Percentiles rank a stretch among this genome's conserved stretches.
These are phyloP conservation scores for Heliconius hermathena DNA, from an alignment of 1,140 invertebrate species.

Conservation along the genomic window DNA sequence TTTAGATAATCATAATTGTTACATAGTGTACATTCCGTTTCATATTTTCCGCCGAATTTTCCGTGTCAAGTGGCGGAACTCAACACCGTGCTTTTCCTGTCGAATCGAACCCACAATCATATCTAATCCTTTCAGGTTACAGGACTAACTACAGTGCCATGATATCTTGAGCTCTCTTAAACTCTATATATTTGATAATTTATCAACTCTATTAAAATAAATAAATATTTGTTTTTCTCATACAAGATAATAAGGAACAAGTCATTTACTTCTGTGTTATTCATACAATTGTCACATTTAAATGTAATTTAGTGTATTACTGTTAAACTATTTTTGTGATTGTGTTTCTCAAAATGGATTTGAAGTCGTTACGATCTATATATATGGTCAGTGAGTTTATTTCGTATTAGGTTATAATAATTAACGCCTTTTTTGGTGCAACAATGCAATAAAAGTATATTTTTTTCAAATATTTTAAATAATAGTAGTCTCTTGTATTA, in stretches of 20 bases:
- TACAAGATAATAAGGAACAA: slow-evolving; percentile 12
- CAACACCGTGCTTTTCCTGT: too few relatives aligned
- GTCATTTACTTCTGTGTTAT: neutral
- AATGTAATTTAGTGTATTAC: neutral
- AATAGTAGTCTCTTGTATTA: too few relatives aligned
- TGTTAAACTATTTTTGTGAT: neutral
- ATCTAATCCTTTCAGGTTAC: too few relatives aligned
- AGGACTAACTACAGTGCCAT: too few relatives aligned
- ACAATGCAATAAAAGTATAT: too few relatives aligned
- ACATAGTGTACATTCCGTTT: too few relatives aligned
- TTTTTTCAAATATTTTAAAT: too few relatives aligned
- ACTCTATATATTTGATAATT: neutral
- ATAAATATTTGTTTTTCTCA: slow-evolving; percentile 15
- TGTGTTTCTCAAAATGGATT: slow-evolving; percentile 20
- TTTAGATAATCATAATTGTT: too few relatives aligned
- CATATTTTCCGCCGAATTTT: too few relatives aligned
- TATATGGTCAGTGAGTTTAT: slow-evolving; percentile 21
- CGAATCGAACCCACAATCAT: too few relatives aligned
- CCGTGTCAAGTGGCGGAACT: too few relatives aligned
- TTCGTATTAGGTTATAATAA: neutral
- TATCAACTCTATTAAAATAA: slow-evolving; percentile 11
- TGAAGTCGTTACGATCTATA: slow-evolving; percentile 19
- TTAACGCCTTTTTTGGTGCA: too few relatives aligned
- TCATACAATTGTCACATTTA: slow-evolving; percentile 6
- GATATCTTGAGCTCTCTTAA: neutral